A percentile compares a stretch with the other conserved stretches of the same genome.
Evolutionary conservation across 2,888 invertebrate species (phyloP).

Genomic region (Drosophila lutescens): DNA sequence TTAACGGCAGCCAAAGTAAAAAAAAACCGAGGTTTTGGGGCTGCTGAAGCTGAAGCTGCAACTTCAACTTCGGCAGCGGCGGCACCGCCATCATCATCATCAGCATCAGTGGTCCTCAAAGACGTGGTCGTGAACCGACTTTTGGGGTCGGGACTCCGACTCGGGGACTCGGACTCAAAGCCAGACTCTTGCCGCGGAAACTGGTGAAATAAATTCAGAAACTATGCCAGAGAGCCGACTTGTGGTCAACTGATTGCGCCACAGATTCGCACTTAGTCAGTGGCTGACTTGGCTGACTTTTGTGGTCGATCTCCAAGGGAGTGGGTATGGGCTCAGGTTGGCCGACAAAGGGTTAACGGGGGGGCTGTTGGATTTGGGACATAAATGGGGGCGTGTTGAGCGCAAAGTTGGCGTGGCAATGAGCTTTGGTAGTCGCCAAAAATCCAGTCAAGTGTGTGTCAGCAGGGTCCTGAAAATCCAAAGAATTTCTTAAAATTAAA

Average conservation of each 20-base stretch:
- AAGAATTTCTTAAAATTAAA: background rate
- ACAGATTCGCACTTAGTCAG: conserved; percentile 81
- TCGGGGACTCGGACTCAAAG: conserved; percentile 1
- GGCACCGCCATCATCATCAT: conserved; percentile 54
- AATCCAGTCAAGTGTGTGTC: conserved; percentile 67
- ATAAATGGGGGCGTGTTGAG: conserved; percentile 78
- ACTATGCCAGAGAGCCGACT: conserved; percentile 68
- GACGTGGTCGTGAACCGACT: conserved; percentile 69
- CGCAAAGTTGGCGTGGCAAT: conserved; percentile 65
- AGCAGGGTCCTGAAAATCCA: conserved; percentile 11
- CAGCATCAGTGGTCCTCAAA: conserved; percentile 49
- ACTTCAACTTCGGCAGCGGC: conserved; percentile 64
- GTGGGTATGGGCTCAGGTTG: background rate
- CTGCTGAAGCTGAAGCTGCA: conserved; percentile 36
- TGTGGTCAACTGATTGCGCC: conserved; percentile 77
- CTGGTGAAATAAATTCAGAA: conserved; percentile 77
- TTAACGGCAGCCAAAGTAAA: conserved; percentile 71
- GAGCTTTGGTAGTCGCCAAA: conserved; percentile 72
- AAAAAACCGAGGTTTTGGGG: conserved; percentile 62
- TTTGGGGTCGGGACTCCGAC: conserved; percentile 36
- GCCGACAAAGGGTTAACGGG: conserved; percentile 33
- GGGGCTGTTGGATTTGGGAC: conserved; percentile 59
- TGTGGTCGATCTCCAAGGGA: conserved; percentile 13
- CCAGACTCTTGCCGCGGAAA: conserved; percentile 22
- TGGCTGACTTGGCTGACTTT: conserved; percentile 49